Percentiles rank a stretch among this genome's conserved stretches.
Conservation (phyloP, 2,113 vertebrate species). For the Ctenodactylus gundi region DNA sequence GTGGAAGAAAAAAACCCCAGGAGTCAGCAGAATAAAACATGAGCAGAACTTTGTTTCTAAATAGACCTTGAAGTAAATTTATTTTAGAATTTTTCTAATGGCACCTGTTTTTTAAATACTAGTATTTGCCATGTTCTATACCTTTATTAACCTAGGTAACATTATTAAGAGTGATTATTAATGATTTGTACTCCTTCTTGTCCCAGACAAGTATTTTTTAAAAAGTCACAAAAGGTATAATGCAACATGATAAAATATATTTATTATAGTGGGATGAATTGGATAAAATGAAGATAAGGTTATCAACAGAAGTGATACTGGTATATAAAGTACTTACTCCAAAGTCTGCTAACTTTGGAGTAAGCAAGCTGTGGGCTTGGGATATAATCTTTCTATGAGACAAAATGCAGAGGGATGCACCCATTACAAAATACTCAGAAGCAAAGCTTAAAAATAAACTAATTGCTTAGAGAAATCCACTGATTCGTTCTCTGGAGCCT, state of each 20-base stretch:
- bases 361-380: slow-evolving; percentile 47
- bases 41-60: background rate
- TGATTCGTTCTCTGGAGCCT: slow-evolving; percentile 40
- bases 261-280: background rate
- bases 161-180: slow-evolving; percentile 10
- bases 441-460: slow-evolving; percentile 58
- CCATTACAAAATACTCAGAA: slow-evolving; percentile 43
- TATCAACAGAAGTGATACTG: slow-evolving; percentile 18
- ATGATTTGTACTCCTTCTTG: background rate
- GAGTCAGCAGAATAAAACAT: background rate
- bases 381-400: slow-evolving; percentile 53
- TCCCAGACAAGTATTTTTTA: slow-evolving; percentile 37
- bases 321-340: slow-evolving; percentile 31
- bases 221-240: slow-evolving; percentile 33
- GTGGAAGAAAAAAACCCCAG: too few species aligned
- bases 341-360: slow-evolving; percentile 50
- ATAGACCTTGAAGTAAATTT: background rate
- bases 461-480: slow-evolving; percentile 28
- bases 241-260: slow-evolving; percentile 26
- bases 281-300: slow-evolving; percentile 34
- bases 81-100: slow-evolving; percentile 15
- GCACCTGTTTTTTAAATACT: background rate
- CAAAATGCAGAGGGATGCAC: slow-evolving; percentile 57
- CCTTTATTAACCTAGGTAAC: background rate
- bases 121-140: background rate